Conservation (phyloP, 2,797 vertebrate genomes). For the Sphaeramia orbicularis region DNA sequence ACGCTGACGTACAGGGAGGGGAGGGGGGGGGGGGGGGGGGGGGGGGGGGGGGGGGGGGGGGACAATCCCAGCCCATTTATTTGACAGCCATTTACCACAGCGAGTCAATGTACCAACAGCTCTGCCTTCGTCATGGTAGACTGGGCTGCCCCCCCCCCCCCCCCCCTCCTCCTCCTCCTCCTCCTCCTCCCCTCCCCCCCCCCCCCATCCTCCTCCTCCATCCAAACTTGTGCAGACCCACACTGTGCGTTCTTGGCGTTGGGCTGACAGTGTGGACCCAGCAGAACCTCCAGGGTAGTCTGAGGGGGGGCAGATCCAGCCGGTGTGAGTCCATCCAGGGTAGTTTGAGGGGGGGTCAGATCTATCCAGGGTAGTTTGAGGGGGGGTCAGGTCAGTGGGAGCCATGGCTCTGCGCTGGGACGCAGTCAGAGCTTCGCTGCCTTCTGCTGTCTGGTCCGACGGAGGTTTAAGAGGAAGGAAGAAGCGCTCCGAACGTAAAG, state of each 20-base stretch:
- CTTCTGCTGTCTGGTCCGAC: slow-evolving; percentile 52
- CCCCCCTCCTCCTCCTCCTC: no score
- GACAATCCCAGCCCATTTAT: slow-evolving; percentile 33
- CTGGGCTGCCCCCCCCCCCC: slow-evolving; percentile 15
- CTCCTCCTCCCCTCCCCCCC: neutral
- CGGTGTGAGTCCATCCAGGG: neutral
- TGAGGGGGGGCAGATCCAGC: neutral
- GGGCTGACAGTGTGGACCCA: slow-evolving; percentile 15
- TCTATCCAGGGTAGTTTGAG: slow-evolving; percentile 10
- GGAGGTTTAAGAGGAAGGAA: slow-evolving; percentile 79
- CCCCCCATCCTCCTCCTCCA: slow-evolving; percentile 5
- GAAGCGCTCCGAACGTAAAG: slow-evolving; percentile 84
- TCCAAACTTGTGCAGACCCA: slow-evolving; percentile 43
- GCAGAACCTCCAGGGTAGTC: slow-evolving; percentile 19
- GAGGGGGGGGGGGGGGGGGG: slow-evolving; percentile 19
- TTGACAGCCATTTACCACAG: slow-evolving; percentile 49
- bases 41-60: slow-evolving; percentile 31
- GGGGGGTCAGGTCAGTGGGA: neutral
- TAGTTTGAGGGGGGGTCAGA: no score
- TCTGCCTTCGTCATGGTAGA: slow-evolving; percentile 18
- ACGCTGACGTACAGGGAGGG: no score
- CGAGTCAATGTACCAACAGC: slow-evolving; percentile 29
- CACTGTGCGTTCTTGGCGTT: slow-evolving; percentile 18
- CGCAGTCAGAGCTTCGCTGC: slow-evolving; percentile 46
- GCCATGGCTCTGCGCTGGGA: slow-evolving; percentile 71